phyloP scores from a whole-genome alignment of 1,140 invertebrate genomes.

The Papilio xuthus region DNA sequence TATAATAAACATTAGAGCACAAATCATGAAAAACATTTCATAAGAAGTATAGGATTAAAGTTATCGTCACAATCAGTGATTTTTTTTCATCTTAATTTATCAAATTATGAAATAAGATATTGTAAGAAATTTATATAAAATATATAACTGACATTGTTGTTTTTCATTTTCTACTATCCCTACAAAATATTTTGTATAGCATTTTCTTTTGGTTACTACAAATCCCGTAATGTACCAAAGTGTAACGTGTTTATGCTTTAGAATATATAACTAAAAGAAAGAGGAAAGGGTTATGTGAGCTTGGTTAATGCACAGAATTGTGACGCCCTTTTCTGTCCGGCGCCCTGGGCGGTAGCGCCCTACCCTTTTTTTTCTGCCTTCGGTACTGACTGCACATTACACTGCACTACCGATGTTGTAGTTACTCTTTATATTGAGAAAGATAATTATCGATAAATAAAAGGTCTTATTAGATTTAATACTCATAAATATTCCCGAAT shows the following conservation, averaged over 20 bases:
- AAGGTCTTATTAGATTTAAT: no score
- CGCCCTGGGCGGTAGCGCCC: no score
- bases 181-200: background rate
- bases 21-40: background rate
- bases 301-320: no score
- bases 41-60: constrained; percentile 2
- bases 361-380: no score
- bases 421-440: no score
- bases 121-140: constrained; percentile 38
- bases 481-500: no score
- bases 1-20: constrained; percentile 14
- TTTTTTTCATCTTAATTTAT: constrained; percentile 5
- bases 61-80: background rate
- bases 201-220: background rate
- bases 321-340: no score
- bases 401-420: no score
- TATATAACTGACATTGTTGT: constrained; percentile 14
- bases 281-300: no score
- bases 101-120: constrained; percentile 40
- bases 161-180: background rate
- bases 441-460: no score
- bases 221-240: background rate
- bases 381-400: no score
- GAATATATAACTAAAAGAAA: background rate
- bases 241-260: background rate